Conservation (phyloP, 2,113 vertebrate species). For the Scopus umbretta region DNA sequence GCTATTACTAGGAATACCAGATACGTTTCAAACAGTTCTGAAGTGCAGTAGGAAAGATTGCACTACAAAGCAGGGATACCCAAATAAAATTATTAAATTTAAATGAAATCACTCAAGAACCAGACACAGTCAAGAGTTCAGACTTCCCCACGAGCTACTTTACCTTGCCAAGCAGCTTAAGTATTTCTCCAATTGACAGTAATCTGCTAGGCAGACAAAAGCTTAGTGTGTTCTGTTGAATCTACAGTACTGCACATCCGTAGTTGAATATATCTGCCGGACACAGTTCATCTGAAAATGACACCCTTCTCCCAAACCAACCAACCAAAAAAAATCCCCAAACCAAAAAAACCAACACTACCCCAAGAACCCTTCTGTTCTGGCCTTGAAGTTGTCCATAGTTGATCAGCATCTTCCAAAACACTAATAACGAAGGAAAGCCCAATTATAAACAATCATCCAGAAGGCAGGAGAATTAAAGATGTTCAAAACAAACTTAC, state of each 20-base stretch:
- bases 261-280: not conserved
- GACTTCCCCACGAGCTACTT: not conserved
- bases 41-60: not conserved
- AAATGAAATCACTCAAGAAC: not conserved
- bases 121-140: not conserved
- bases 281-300: not conserved
- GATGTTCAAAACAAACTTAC: not conserved
- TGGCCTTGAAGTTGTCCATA: not conserved
- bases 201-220: not conserved
- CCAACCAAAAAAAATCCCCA: not conserved
- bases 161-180: not conserved
- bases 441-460: not conserved
- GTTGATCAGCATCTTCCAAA: not conserved
- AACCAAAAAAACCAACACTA: not conserved
- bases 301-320: not conserved
- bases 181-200: not conserved
- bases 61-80: not conserved
- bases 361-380: not conserved
- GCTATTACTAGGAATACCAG: not conserved
- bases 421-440: not conserved
- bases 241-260: not conserved
- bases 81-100: not conserved
- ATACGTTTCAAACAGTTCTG: not conserved
- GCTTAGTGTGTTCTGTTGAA: not conserved
- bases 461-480: not conserved